phyloP scores from a whole-genome alignment of 2,888 invertebrate genomes.

The Drosophila pegasa region DNA sequence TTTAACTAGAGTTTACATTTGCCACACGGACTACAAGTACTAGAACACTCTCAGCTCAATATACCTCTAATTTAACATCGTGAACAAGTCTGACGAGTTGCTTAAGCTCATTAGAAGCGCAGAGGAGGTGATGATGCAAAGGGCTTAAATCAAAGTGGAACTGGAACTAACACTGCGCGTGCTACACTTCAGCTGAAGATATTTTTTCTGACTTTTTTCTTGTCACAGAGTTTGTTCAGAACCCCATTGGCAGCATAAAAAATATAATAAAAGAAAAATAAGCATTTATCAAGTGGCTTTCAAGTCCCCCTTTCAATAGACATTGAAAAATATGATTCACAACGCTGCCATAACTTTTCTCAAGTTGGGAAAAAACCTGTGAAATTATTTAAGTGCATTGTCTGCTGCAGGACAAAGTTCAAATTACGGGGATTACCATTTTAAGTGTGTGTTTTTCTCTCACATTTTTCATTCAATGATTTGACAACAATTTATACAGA shows the following conservation, averaged over 20 bases:
- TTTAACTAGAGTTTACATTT: neutral
- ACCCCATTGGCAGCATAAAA: slow-evolving; percentile 5
- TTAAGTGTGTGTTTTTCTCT: neutral
- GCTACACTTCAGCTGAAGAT: slow-evolving; percentile 30
- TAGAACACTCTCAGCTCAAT: neutral
- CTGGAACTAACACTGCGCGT: slow-evolving; percentile 37
- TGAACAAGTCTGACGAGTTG: slow-evolving; percentile 21
- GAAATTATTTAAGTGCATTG: slow-evolving; percentile 12
- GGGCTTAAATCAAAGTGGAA: slow-evolving; percentile 12
- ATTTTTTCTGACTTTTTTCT: slow-evolving; percentile 19
- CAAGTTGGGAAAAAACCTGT: slow-evolving; percentile 11
- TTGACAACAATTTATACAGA: neutral
- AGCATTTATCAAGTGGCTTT: slow-evolving; percentile 37
- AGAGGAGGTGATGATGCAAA: neutral
- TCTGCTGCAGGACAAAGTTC: neutral
- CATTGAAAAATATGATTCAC: slow-evolving; percentile 33
- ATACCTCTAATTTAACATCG: neutral
- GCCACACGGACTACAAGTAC: neutral
- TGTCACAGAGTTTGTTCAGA: slow-evolving; percentile 25
- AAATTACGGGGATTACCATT: slow-evolving; percentile 9
- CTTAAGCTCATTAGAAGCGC: slow-evolving; percentile 47
- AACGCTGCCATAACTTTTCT: slow-evolving; percentile 34
- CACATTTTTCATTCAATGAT: neutral
- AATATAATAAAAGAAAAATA: slow-evolving; percentile 8
- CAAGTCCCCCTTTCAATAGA: slow-evolving; percentile 27